A percentile compares a stretch with the other conserved stretches of the same genome.
phyloP scores from a whole-genome alignment of 2,113 vertebrate genomes.

The Rhizomys pruinosus region DNA sequence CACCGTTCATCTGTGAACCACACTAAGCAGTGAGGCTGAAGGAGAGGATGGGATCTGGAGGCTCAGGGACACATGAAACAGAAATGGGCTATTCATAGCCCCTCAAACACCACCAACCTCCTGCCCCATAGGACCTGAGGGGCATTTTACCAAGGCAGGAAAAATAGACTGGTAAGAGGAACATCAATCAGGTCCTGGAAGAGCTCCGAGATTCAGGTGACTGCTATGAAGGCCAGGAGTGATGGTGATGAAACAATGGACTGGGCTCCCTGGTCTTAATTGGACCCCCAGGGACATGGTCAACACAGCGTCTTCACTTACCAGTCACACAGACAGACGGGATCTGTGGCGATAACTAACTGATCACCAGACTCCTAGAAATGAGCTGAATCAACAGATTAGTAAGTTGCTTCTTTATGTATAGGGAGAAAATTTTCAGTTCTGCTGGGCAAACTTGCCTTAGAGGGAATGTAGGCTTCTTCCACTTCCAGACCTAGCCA shows the following conservation, averaged over 20 bases:
- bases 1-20: neutral
- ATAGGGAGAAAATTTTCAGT: neutral
- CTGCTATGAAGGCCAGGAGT: neutral
- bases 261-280: neutral
- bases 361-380: neutral
- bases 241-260: neutral
- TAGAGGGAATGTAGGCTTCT: neutral
- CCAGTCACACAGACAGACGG: neutral
- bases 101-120: neutral
- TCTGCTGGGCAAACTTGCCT: neutral
- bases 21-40: neutral
- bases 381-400: neutral
- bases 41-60: neutral
- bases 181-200: neutral
- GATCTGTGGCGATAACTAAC: neutral
- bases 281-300: neutral
- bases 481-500: neutral
- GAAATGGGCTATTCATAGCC: neutral
- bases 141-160: neutral
- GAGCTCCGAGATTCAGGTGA: neutral
- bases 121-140: neutral
- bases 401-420: neutral
- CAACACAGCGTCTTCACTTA: neutral
- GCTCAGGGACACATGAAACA: neutral
- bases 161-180: neutral